These are phyloP conservation scores for Saturnia japonica DNA, from an alignment of 2,888 invertebrate species.

Conservation along the genomic window DNA sequence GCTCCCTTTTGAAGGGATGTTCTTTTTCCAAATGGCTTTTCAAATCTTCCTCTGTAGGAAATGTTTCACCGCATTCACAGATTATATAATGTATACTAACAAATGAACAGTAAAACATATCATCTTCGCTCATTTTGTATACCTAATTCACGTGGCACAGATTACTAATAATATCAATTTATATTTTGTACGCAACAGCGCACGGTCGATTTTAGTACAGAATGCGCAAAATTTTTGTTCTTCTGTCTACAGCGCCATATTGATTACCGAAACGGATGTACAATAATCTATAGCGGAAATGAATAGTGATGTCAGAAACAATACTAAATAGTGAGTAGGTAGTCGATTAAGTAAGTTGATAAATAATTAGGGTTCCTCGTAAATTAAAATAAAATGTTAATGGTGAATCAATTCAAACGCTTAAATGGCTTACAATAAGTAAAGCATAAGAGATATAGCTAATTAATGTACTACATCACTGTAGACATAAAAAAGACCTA, in stretches of 20 bases:
- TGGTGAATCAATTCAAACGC: too few relatives aligned
- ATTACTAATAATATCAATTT: slow-evolving; percentile 43
- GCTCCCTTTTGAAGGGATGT: slow-evolving; percentile 53
- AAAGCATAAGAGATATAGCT: too few relatives aligned
- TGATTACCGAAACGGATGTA: slow-evolving; percentile 30
- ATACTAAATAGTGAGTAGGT: neutral
- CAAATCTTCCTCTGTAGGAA: slow-evolving; percentile 57
- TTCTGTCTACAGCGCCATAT: slow-evolving; percentile 42
- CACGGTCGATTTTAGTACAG: slow-evolving; percentile 21
- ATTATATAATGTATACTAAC: slow-evolving; percentile 69
- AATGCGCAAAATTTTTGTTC: slow-evolving; percentile 36
- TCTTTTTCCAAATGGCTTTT: slow-evolving; percentile 54
- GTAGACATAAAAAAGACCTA: too few relatives aligned
- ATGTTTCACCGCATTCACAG: slow-evolving; percentile 68
- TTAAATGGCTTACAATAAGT: too few relatives aligned
- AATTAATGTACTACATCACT: too few relatives aligned
- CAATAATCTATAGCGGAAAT: slow-evolving; percentile 34
- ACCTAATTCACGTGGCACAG: slow-evolving; percentile 51
- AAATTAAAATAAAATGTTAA: too few relatives aligned
- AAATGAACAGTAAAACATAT: slow-evolving; percentile 61
- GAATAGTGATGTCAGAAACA: slow-evolving; percentile 19
- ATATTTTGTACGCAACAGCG: slow-evolving; percentile 27
- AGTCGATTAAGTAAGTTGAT: too few relatives aligned
- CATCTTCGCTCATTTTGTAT: slow-evolving; percentile 39
- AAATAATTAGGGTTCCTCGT: too few relatives aligned